Evolutionary conservation across 2,888 invertebrate genomes (phyloP), one percentile per base, ranked within the genome.

Genomic region (Hemithea aestivaria): DNA sequence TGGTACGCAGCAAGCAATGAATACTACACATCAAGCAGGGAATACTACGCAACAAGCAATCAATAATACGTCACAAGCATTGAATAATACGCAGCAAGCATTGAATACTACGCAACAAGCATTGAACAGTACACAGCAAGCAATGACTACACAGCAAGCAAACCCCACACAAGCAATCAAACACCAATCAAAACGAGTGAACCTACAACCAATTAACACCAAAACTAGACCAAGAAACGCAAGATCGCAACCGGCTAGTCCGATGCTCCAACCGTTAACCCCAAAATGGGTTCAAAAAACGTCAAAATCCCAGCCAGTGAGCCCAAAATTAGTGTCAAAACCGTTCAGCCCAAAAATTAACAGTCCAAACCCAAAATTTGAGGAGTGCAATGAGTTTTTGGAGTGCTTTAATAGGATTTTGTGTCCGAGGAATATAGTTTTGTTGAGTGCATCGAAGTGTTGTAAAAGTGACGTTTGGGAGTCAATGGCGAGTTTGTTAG

Each of bases 321-420:
- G 25, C 24, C 23, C 39, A 31, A 48, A 34, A 11, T 5, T 4
- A 16, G 16, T 16, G 16, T n/a, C n/a, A n/a, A 16, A 16, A 16
- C 16, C 16, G 16, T 16, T 16, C 16, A 16, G 16, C 5, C 16
- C 16, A 5, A 16, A 34, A 25, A 12, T 12, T 20, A 8, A 10
- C 8, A 26, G 16, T 26, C 26, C 11, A 16, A 6, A 7, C 1
- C 9, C 10, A 20, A 24, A 25, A 20, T 23, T 29, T 35, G 38
- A 57, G 5, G 49, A 52, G 4, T 35, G 38, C 1, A 51, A 39
- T 4, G 52, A 45, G 24, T 35, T 59, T 0, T 37, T 76, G 1
- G 72, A 73, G 38, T 74, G 70, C 38, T 87, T 87, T 32, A 70
- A 78, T n/a, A 58, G 81, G 0, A 61, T 87, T 0, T 43, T 87